A percentile compares a stretch with the other conserved stretches of the same genome.
These are phyloP conservation scores for Zaprionus obscuricornis DNA, from an alignment of 2,888 invertebrate genomes.

Conservation along the genomic window DNA sequence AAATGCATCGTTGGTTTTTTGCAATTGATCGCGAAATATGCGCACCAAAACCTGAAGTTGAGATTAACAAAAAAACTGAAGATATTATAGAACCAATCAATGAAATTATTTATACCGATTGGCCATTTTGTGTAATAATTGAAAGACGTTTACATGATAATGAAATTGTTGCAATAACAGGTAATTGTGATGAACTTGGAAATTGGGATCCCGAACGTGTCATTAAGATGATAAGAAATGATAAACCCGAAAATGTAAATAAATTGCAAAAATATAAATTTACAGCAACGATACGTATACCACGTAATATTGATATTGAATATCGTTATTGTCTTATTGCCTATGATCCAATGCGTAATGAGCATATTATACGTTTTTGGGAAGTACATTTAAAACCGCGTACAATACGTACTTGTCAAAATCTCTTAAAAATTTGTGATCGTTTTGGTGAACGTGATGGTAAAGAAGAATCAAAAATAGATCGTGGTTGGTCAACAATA, in stretches of 20 bases:
- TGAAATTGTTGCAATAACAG: conserved; percentile 88
- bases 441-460: conserved; percentile 87
- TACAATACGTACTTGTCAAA: conserved; percentile 83
- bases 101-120: conserved; percentile 61
- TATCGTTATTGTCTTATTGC: conserved; percentile 91
- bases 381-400: conserved; percentile 90
- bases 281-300: conserved; percentile 85
- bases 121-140: conserved; percentile 85
- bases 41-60: background rate
- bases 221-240: conserved; percentile 83
- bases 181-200: conserved; percentile 87
- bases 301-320: conserved; percentile 87
- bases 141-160: conserved; percentile 84
- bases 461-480: conserved; percentile 85
- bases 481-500: conserved; percentile 91
- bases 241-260: conserved; percentile 60
- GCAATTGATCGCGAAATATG: conserved; percentile 84
- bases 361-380: conserved; percentile 88
- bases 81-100: conserved; percentile 57
- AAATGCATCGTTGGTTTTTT: conserved; percentile 89
- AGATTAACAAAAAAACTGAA: conserved; percentile 8
- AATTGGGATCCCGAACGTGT: conserved; percentile 87
- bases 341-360: conserved; percentile 84
- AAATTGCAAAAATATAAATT: conserved; percentile 23
- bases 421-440: conserved; percentile 83